These are phyloP conservation scores for Hoplias malabaricus DNA, from an alignment of 2,113 vertebrate genomes.

Conservation along the genomic window DNA sequence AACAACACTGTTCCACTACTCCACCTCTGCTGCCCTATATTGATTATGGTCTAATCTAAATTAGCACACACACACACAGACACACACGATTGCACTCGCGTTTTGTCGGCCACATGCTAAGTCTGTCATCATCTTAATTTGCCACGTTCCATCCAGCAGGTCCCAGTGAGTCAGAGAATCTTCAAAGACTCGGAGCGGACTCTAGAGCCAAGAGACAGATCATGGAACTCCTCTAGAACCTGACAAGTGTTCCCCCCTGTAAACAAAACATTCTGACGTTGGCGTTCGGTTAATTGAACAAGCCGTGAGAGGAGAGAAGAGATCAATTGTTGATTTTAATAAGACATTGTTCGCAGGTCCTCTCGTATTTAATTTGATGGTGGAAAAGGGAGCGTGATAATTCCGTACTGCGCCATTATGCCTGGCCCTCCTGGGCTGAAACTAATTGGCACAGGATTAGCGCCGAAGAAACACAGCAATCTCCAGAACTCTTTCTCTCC, in stretches of 20 bases:
- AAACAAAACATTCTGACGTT: constrained; percentile 12
- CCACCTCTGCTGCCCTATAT: no score
- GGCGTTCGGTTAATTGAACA: constrained; percentile 46
- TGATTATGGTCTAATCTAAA: neutral
- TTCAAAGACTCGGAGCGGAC: constrained; percentile 33
- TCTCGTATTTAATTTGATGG: constrained; percentile 54
- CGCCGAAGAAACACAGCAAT: constrained; percentile 40
- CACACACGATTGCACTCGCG: neutral
- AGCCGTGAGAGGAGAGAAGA: constrained; percentile 29
- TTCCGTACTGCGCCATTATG: constrained; percentile 49
- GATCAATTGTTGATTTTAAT: constrained; percentile 49
- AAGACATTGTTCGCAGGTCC: constrained; percentile 49
- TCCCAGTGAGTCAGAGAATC: neutral
- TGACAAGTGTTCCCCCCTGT: neutral
- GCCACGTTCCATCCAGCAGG: neutral
- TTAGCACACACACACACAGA: neutral
- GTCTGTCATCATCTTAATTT: constrained; percentile 5
- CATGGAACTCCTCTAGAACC: constrained; percentile 15
- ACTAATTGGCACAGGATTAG: constrained; percentile 58
- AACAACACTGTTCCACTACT: no score
- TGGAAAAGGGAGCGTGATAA: constrained; percentile 41
- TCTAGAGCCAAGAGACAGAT: neutral
- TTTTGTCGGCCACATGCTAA: neutral
- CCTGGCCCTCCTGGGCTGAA: constrained; percentile 52
- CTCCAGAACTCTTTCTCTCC: constrained; percentile 25